Evolutionary conservation across 2,888 invertebrate genomes (phyloP), one percentile per base, ranked within the genome.

Genomic region (Drosophila picticornis): DNA sequence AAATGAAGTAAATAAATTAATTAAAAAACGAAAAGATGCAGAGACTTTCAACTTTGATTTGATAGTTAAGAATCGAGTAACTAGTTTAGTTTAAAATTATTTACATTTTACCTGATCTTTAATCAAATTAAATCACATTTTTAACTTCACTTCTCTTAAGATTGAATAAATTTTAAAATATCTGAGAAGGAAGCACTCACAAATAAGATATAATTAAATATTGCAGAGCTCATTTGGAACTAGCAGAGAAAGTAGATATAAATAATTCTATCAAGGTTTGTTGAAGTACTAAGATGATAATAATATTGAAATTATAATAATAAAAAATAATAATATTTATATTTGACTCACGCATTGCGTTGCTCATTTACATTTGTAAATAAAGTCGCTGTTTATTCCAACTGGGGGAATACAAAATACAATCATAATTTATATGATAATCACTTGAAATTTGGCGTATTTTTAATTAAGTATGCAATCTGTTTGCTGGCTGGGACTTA

Each of bases 401-500:
- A 10, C 10, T 5, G 3, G 27, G 22, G 2, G 16, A 25, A 25
- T 25, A 36, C 34, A 19, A 10, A 59, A 16, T 46, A 27, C 22
- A 60, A 63, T 60, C 61, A 63, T 63, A 60, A 63, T 63, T 63
- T 60, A 32, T 25, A 38, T 38, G 64, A 31, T 63, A 64, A 64
- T 31, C 38, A 38, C 31, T 25, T 50, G 13, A 38, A 38, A 50
- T 50, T 31, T 38, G 31, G 19, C 0, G 13, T 16, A 22, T 11
- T 4, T 64, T 29, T 22, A 64, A 50, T 64, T 61, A 36, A 25
- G 34, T 46, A 34, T 13, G 25, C 10, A 36, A 31, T 36, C 34
- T 36, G 13, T 16, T 29, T 29, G 38, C 7, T 22, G 29, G 38
- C 7, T 22, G 29, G 11, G 0, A 31, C 13, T 55, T 16, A 10